These are phyloP conservation scores for Hetaerina americana DNA, from an alignment of 1,140 invertebrate species.

Conservation along the genomic window DNA sequence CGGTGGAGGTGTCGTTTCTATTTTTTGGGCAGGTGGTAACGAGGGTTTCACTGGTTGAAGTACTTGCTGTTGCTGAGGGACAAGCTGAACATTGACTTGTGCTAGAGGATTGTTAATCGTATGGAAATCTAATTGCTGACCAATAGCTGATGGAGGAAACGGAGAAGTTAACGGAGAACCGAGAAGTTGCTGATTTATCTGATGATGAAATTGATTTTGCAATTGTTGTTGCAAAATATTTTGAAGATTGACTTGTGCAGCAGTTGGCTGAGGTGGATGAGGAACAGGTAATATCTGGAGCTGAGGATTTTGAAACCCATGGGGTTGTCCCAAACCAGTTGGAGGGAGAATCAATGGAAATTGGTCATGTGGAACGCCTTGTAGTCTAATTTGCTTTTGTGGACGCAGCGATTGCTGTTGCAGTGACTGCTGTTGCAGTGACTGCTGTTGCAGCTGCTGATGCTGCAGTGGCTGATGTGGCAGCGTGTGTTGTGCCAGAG, in stretches of 20 bases:
- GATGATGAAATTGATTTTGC: neutral
- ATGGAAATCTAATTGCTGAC: neutral
- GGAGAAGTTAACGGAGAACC: neutral
- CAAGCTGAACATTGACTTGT: neutral
- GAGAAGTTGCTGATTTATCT: constrained; percentile 1
- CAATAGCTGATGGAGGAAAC: neutral
- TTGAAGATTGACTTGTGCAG: neutral
- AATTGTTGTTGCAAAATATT: neutral
- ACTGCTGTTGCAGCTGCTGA: neutral
- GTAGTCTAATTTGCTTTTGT: neutral
- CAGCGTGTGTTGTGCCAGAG: neutral
- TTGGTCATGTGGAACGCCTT: neutral
- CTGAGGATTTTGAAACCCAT: neutral
- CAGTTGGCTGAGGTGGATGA: neutral
- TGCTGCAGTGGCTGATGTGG: neutral
- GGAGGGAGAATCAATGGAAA: neutral
- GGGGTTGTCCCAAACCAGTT: neutral
- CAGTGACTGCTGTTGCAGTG: neutral
- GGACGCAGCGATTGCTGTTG: neutral
- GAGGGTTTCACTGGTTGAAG: neutral
- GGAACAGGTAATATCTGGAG: neutral
- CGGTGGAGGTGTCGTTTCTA: neutral
- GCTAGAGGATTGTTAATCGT: neutral
- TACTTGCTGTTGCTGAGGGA: neutral
- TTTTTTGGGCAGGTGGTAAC: neutral